Evolutionary conservation across 1,140 invertebrate genomes (phyloP), one percentile per base, ranked within the genome.

Genomic region (Heliconius eleuchia): DNA sequence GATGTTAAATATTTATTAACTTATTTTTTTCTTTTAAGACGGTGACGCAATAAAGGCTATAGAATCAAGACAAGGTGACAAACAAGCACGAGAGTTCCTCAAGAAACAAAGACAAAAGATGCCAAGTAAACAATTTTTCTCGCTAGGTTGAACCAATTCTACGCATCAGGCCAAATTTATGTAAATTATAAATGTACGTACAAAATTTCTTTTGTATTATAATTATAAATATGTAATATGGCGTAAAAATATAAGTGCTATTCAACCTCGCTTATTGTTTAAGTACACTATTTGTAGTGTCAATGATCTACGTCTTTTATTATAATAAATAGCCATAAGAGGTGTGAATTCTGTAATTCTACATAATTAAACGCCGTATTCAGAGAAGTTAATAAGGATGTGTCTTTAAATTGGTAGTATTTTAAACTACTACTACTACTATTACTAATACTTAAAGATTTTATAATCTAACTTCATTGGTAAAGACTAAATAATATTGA

Each of bases 31-130:
- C 81, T 82, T 96, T 96, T 78, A 88, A 98, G 98, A 96, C 90
- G 96, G 96, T 4, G 96, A 97, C 77, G 96, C 97, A 11, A 95
- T 99, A 57, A 96, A 96, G 85, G 97, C 98, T 2, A 88, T 99
- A 70, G 97, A 98, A 86, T 96, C 96, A 70, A 95, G 99, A 82
- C 97, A 97, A 89, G 98, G 98, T 82, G 98, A 99, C 94, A 98
- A 97, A 94, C 96, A 97, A 88, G 98, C 98, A 34, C 96, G 96
- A 90, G 98, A 99, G 74, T 99, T 99, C 92, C 94, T 98, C n/a
- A 97, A 97, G 87, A 97, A 96, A 88, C 95, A 98, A 84, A 97
- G 96, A 90, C 95, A 96, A 80, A 97, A 97, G 94, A 94, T 96
- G 87, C 90, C 93, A 19, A 86, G 83, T 78, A 93, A 93, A 85